These are phyloP conservation scores for Ashinkailepas kermadecensis DNA, from an alignment of 2,888 invertebrate species.

Conservation along the genomic window DNA sequence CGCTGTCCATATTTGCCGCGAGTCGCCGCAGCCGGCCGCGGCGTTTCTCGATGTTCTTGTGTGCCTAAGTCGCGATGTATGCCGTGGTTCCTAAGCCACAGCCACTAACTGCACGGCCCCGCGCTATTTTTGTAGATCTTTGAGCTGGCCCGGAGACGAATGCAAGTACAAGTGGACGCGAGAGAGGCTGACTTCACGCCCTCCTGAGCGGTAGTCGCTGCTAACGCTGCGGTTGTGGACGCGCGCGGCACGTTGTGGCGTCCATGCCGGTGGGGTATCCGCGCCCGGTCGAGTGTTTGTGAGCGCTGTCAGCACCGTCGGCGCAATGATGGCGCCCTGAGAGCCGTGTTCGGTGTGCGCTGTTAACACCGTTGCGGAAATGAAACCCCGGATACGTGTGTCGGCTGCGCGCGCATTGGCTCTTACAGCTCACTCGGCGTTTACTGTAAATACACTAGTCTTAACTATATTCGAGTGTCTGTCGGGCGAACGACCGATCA, in stretches of 20 bases:
- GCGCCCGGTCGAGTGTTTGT: not conserved
- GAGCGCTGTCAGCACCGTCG: not conserved
- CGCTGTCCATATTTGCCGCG: too few relatives aligned
- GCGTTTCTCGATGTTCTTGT: too few relatives aligned
- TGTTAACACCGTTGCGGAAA: too few relatives aligned
- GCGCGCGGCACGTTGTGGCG: not conserved
- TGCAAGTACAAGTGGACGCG: slow-evolving; percentile 2
- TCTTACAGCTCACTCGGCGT: not conserved
- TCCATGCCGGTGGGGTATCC: not conserved
- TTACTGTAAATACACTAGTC: slow-evolving; percentile 8
- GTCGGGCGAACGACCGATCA: not conserved
- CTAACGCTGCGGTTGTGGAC: not conserved
- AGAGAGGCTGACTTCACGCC: not conserved
- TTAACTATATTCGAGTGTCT: not conserved
- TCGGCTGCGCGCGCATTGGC: not conserved
- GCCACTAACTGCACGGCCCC: not conserved
- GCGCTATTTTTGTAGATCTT: slow-evolving; percentile 21
- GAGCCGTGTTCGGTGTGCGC: too few relatives aligned
- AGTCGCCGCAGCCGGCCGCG: too few relatives aligned
- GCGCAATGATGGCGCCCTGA: too few relatives aligned
- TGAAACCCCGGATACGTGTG: too few relatives aligned
- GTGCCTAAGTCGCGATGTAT: too few relatives aligned
- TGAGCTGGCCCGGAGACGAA: slow-evolving; percentile 4
- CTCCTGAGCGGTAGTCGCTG: too few relatives aligned
- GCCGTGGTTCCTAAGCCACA: too few relatives aligned